Conservation (phyloP, 2,797 vertebrate species). For the Dendrocincla fuliginosa region DNA sequence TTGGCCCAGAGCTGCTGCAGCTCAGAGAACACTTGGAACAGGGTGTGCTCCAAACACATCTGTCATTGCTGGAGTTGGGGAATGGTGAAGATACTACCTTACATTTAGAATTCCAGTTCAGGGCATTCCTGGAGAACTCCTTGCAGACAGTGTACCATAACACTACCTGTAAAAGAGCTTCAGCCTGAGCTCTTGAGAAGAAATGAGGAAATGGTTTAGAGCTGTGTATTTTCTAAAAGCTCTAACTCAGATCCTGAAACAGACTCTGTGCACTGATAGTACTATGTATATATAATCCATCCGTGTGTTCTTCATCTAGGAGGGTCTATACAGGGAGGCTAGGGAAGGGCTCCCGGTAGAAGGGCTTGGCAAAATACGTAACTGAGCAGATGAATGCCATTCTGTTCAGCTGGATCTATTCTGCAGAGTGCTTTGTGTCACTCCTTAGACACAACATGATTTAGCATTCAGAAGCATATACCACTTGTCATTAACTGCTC, state of each 20-base stretch:
- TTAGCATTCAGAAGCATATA: background rate
- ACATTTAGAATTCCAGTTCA: background rate
- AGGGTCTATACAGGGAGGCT: background rate
- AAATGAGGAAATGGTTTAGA: background rate
- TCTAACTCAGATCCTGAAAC: background rate
- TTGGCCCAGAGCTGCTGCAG: background rate
- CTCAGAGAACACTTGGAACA: background rate
- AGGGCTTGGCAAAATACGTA: background rate
- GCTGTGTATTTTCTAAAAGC: background rate
- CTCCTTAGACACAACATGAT: background rate
- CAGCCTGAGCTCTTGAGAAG: background rate
- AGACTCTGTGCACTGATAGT: too few relatives aligned
- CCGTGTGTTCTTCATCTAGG: background rate
- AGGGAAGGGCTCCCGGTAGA: background rate
- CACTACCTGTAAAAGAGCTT: background rate
- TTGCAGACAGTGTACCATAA: background rate
- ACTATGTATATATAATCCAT: background rate
- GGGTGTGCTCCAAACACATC: background rate
- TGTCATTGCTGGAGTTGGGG: background rate
- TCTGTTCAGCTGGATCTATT: background rate
- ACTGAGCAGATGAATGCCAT: background rate
- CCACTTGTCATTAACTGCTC: constrained; percentile 12
- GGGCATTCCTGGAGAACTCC: background rate
- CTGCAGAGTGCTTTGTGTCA: background rate
- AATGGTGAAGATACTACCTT: background rate